Base-by-base conservation (phyloP, 2,113 vertebrate genomes). In the Hylia prasina region DNA sequence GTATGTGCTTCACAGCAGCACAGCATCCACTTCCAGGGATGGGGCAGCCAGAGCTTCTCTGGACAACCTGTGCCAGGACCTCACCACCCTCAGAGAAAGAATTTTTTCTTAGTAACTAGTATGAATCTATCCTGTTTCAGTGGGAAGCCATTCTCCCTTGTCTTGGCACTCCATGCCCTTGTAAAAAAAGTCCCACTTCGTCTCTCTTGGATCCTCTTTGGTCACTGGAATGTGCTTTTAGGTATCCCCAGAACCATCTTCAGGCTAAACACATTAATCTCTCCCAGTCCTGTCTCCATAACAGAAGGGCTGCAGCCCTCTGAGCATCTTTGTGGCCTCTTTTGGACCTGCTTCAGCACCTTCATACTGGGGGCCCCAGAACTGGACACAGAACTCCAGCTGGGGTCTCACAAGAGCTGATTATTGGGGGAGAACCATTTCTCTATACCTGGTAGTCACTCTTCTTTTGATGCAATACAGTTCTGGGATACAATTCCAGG, bases 271-370 rank as follows among this genome's bases (percentile, higher is more conserved):
- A 75, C 11, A 7, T 21, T 27, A 3, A 53, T 37, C 7, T 68
- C n/a, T 89, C 28, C 13, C 45, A 73, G 33, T 24, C 10, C 27
- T 58, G 10, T 68, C 45, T 60, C 39, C 39, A 39, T 4, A 21
- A 13, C 53, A 68, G 61, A 60, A 33, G 53, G 24, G 9, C n/a
- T 68, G 16, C n/a, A 82, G 47, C 17, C 39, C 47, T 60, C 13
- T 17, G 39, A 53, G 14, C 10, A 18, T 22, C 21, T 45, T 45
- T 0, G 0, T n/a, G 45, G 16, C 28, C 13, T 44, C 11, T 13
- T 53, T 39, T 53, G 30, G 44, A 45, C 4, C 48, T 66, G 24
- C 11, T 68, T 44, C 61, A 68, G 47, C 24, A 61, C 11, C n/a
- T 61, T 25, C 54, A 40, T 11, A 23, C 0, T 75, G 45, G 3